phyloP scores from a whole-genome alignment of 2,888 invertebrate species.

The Sminthurinus aureus region DNA sequence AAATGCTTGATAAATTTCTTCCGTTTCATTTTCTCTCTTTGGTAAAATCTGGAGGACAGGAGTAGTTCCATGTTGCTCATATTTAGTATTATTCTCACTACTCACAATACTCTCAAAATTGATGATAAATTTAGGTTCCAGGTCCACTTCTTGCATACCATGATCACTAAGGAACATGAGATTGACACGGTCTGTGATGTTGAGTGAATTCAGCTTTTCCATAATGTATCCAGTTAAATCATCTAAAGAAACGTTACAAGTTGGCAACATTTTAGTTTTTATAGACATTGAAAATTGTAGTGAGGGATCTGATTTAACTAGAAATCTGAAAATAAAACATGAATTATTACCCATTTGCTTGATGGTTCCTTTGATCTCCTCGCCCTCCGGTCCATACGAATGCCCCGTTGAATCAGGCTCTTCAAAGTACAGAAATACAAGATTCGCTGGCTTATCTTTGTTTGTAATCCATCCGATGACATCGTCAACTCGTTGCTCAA shows the following conservation, averaged over 20 bases:
- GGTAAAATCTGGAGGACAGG: conserved; percentile 72
- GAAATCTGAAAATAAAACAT: too few relatives aligned
- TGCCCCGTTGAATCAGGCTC: conserved; percentile 75
- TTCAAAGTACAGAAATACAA: conserved; percentile 74
- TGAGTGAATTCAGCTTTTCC: conserved; percentile 65
- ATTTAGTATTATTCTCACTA: conserved; percentile 61
- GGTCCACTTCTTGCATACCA: conserved; percentile 72
- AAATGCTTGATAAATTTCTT: conserved; percentile 29
- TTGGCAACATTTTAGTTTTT: too few relatives aligned
- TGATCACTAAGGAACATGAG: conserved; percentile 77
- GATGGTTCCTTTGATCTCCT: conserved; percentile 61
- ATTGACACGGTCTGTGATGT: conserved; percentile 68
- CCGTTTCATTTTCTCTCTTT: conserved; percentile 64
- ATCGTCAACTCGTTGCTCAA: conserved; percentile 67
- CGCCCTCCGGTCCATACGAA: conserved; percentile 68
- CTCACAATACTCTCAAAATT: conserved; percentile 55
- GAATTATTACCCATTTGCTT: conserved; percentile 49
- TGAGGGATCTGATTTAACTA: too few relatives aligned
- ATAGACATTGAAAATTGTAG: too few relatives aligned
- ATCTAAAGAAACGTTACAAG: conserved; percentile 11
- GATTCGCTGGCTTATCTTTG: conserved; percentile 71
- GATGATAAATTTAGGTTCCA: conserved; percentile 65
- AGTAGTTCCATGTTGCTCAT: conserved; percentile 66
- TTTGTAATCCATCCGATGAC: conserved; percentile 70
- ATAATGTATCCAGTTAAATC: conserved; percentile 68